A percentile compares a stretch with the other conserved stretches of the same genome.
Conservation (phyloP, 2,113 vertebrate genomes). For the Tinamus guttatus region DNA sequence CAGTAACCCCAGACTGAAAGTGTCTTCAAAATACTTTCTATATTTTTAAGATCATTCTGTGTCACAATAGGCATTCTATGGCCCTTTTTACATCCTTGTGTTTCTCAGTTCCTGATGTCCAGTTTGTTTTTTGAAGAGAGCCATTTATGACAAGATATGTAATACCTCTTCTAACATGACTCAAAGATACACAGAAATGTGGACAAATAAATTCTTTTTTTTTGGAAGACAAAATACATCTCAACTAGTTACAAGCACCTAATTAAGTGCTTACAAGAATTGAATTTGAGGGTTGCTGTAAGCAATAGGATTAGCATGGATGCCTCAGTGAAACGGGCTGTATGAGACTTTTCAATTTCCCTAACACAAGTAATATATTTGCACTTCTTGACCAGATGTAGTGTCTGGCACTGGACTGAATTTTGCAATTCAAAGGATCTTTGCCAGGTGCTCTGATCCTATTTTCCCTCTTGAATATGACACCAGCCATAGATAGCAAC, state of each 20-base stretch:
- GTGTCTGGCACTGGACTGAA: neutral
- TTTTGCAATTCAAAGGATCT: neutral
- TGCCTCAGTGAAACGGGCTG: neutral
- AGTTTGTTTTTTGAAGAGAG: constrained; percentile 18
- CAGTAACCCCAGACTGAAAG: neutral
- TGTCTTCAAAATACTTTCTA: neutral
- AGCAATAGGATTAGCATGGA: neutral
- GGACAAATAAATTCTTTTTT: constrained; percentile 55
- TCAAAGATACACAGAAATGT: constrained; percentile 54
- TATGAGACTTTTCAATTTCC: neutral
- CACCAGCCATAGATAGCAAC: neutral
- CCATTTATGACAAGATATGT: neutral
- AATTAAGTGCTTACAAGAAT: constrained; percentile 26
- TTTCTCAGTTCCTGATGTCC: neutral
- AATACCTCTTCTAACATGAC: neutral
- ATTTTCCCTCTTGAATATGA: neutral
- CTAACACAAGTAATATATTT: neutral
- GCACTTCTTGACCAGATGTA: neutral
- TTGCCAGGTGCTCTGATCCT: neutral
- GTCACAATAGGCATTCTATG: neutral
- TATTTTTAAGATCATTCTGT: neutral
- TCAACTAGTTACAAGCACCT: constrained; percentile 4
- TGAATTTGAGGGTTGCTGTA: neutral
- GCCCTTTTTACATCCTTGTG: neutral
- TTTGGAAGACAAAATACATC: constrained; percentile 53